These are phyloP conservation scores for Drymodes brunneopygia DNA, from an alignment of 2,113 vertebrate genomes.

Conservation along the genomic window DNA sequence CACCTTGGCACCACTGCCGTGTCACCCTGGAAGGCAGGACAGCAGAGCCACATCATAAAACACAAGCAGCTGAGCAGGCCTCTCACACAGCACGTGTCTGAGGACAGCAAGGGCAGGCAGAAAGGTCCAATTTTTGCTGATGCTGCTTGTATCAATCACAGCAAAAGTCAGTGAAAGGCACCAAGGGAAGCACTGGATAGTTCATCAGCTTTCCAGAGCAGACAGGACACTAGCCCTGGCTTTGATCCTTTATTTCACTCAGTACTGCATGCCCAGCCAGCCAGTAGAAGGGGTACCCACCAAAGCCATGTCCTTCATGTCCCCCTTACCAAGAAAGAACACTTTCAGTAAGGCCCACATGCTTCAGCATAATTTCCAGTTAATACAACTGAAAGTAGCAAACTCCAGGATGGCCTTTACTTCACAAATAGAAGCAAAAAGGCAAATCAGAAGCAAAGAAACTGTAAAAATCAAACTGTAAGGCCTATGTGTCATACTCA, in stretches of 20 bases:
- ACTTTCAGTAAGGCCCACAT: not conserved
- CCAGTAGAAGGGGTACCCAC: not conserved
- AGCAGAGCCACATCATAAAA: not conserved
- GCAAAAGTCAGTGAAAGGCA: slow-evolving; percentile 34
- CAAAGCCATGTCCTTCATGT: slow-evolving; percentile 14
- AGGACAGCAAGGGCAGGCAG: not conserved
- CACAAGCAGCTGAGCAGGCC: not conserved
- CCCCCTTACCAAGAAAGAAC: slow-evolving; percentile 20
- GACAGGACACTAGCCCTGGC: slow-evolving; percentile 37
- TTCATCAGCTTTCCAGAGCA: slow-evolving; percentile 59
- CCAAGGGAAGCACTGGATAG: slow-evolving; percentile 42
- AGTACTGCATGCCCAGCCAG: slow-evolving; percentile 10
- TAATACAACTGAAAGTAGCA: not conserved
- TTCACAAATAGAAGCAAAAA: not conserved
- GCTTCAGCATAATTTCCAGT: not conserved
- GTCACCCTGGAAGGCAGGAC: not conserved
- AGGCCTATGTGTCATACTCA: not conserved
- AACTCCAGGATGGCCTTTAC: not conserved
- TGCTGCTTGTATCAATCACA: not conserved
- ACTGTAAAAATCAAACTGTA: not conserved
- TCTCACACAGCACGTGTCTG: not conserved
- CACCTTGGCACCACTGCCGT: not conserved
- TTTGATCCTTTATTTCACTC: slow-evolving; percentile 58
- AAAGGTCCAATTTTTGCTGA: not conserved
- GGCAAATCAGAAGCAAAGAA: not conserved